Conservation (phyloP, 2,888 invertebrate species). For the Sussaba pulchella region DNA sequence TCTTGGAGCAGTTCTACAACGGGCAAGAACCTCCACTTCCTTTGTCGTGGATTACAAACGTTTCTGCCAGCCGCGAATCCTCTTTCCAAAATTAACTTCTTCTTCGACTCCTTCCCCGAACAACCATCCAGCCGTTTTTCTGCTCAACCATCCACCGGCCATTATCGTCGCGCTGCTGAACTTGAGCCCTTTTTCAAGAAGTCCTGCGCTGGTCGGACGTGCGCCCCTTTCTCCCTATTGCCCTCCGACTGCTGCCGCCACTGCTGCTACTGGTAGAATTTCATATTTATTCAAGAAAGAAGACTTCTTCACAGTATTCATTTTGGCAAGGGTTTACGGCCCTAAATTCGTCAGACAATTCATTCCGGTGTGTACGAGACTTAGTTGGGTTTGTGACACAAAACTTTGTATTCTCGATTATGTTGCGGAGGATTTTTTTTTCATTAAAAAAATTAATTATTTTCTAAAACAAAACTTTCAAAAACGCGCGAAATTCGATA, state of each 20-base stretch:
- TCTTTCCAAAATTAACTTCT: constrained; percentile 77
- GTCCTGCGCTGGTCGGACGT: constrained; percentile 26
- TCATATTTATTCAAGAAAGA: constrained; percentile 37
- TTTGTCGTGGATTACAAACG: constrained; percentile 75
- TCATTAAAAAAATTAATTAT: too few species aligned
- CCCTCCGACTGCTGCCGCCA: neutral
- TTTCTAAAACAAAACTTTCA: too few species aligned
- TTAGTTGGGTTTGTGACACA: too few species aligned
- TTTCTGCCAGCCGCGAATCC: constrained; percentile 71
- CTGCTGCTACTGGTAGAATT: constrained; percentile 22
- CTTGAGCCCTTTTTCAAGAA: constrained; percentile 36
- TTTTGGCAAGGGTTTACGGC: constrained; percentile 75
- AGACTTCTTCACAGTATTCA: constrained; percentile 66
- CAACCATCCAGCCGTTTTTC: constrained; percentile 32
- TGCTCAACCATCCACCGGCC: constrained; percentile 60
- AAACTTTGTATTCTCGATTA: too few species aligned
- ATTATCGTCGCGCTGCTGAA: constrained; percentile 71
- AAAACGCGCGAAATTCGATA: too few species aligned
- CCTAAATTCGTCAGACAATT: constrained; percentile 76
- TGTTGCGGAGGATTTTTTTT: too few species aligned
- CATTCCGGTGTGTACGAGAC: constrained; percentile 46
- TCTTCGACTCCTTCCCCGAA: constrained; percentile 54
- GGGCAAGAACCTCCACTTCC: constrained; percentile 49
- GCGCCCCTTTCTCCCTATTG: neutral
- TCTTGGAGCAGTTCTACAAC: constrained; percentile 23